Conservation (phyloP, 2,113 vertebrate genomes). For the Cnemophilus loriae region DNA sequence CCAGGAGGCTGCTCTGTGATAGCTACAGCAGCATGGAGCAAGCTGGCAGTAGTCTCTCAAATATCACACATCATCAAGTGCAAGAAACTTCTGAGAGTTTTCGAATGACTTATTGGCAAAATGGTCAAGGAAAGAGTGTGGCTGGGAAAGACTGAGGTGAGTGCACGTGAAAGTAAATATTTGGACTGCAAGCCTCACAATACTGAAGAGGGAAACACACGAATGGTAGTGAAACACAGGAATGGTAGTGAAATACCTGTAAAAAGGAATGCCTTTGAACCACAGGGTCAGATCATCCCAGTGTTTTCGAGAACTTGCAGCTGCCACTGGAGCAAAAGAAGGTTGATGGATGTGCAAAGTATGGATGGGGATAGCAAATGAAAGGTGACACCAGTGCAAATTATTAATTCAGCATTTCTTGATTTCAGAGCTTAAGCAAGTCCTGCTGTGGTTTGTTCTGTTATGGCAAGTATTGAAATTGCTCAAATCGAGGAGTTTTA, state of each 20-base stretch:
- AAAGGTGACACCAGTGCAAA: background rate
- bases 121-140: background rate
- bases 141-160: background rate
- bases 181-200: background rate
- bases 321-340: background rate
- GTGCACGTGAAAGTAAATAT: background rate
- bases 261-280: background rate
- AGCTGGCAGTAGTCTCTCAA: background rate
- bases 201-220: background rate
- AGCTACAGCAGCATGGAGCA: background rate
- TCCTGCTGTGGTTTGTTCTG: background rate
- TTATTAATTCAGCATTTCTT: background rate
- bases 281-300: background rate
- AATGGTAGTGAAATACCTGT: background rate
- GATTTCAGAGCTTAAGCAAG: background rate
- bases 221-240: fast-evolving
- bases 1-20: background rate
- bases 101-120: background rate
- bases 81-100: background rate
- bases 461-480: background rate
- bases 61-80: background rate
- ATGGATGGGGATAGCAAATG: background rate
- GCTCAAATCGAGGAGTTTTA: background rate
- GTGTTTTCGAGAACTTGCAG: background rate
- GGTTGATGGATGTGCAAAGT: background rate